Evolutionary conservation across 92 coral and sea anemone genomes (phyloP), one percentile per base, ranked within the genome.

Genomic region (Epizoanthus scotinus): DNA sequence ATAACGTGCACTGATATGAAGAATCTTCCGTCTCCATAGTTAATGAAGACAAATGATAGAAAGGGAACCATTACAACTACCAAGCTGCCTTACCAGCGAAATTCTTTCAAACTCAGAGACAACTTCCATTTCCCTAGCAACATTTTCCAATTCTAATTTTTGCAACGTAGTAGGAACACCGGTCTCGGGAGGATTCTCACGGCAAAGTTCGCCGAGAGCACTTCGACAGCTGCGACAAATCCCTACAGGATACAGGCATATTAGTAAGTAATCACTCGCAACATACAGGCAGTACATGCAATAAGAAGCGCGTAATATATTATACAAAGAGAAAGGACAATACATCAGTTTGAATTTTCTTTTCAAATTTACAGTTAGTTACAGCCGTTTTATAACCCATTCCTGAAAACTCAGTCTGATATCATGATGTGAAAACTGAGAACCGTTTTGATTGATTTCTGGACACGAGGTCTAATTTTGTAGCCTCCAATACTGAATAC

Each of bases 101-200:
- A 24, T 53, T 71, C 27, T 59, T 71, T 71, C 78, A 71, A 71
- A 71, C 78, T 52, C 78, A 24, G 78, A 52, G 21, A 71, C 78
- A 59, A 71, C 55, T 53, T 24, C 78, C 54, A 24, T 57, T 36
- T 36, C 42, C 42, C 3, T 36, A 7, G 42, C 0, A 52, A 71
- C 62, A 71, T 29, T 68, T 68, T 68, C 73, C 73, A 52, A n/a
- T n/a, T n/a, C n/a, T n/a, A n/a, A n/a, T n/a, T n/a, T n/a, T 34
- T 42, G 42, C 2, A 36, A 36, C 3, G 34, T 68, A 19, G 42
- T 34, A 26, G 52, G 49, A 40, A 42, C 26, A 68, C 28, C 52
- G 54, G 42, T 3, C 22, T 38, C 73, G n/a, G 73, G 55, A 68
- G 24, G 52, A 34, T 68, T 42, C 38, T 68, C 54, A 17, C 49